Percentiles rank a stretch among this genome's conserved stretches.
Conservation (phyloP, 2,888 invertebrate species). For the Hyposoter didymator region DNA sequence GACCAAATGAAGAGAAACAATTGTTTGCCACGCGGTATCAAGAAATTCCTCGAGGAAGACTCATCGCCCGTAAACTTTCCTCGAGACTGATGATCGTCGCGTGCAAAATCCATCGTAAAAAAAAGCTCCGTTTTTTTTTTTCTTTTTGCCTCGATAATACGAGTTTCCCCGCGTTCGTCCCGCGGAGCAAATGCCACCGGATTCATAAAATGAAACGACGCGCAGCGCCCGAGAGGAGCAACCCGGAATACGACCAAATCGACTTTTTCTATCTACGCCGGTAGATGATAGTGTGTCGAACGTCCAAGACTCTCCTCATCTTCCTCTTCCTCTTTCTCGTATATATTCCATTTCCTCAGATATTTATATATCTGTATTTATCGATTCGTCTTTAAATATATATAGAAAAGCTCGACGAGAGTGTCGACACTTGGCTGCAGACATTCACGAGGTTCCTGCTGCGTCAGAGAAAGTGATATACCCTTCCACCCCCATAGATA, state of each 20-base stretch:
- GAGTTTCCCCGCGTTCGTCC: not conserved
- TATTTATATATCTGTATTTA: not conserved
- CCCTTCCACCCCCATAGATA: slow-evolving; percentile 2
- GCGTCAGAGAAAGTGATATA: slow-evolving; percentile 63
- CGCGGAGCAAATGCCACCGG: slow-evolving; percentile 17
- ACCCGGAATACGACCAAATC: slow-evolving; percentile 16
- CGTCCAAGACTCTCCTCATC: not conserved
- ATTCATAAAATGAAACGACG: slow-evolving; percentile 64
- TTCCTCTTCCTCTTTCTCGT: not conserved
- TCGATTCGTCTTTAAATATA: not conserved
- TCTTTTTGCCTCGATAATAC: not conserved
- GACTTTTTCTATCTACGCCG: slow-evolving; percentile 27
- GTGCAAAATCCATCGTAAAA: slow-evolving; percentile 5
- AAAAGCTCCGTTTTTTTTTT: not conserved
- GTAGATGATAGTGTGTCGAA: slow-evolving; percentile 29
- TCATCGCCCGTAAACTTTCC: not conserved
- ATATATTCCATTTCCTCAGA: slow-evolving; percentile 5
- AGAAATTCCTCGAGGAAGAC: not conserved
- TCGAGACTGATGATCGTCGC: not conserved
- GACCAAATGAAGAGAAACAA: not conserved
- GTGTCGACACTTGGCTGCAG: slow-evolving; percentile 59
- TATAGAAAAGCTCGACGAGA: slow-evolving; percentile 6
- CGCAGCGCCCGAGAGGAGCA: not conserved
- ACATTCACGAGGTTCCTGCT: slow-evolving; percentile 59
- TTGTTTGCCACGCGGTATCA: not conserved